These are phyloP conservation scores for Cervus canadensis DNA, from an alignment of 2,113 vertebrate genomes.

Conservation along the genomic window DNA sequence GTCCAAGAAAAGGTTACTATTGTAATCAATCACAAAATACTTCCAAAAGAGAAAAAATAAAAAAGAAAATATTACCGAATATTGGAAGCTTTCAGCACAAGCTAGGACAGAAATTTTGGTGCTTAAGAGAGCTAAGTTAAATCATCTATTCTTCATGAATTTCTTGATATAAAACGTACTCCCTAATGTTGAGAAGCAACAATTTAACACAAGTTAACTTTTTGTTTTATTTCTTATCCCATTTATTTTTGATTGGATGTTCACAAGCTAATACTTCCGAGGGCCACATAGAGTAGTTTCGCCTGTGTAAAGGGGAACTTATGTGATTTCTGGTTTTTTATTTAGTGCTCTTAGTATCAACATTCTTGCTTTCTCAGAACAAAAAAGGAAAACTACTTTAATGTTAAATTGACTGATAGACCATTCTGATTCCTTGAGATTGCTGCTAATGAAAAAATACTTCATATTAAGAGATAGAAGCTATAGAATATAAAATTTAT, in stretches of 20 bases:
- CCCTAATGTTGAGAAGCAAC: conserved; percentile 43
- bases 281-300: conserved; percentile 3
- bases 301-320: conserved; percentile 37
- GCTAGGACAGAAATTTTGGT: conserved; percentile 1
- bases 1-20: neutral
- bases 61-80: conserved; percentile 13
- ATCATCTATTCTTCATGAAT: conserved; percentile 45
- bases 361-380: conserved; percentile 10
- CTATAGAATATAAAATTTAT: conserved; percentile 29
- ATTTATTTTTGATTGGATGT: conserved; percentile 63
- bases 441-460: conserved; percentile 45
- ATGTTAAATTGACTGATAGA: conserved; percentile 40
- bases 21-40: conserved; percentile 29
- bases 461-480: conserved; percentile 43
- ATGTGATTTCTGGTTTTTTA: conserved; percentile 48
- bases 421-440: conserved; percentile 44
- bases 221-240: conserved; percentile 52
- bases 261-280: conserved; percentile 52
- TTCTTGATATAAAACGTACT: conserved; percentile 34
- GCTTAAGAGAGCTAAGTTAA: neutral
- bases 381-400: conserved; percentile 45
- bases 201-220: conserved; percentile 33
- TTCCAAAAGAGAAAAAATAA: neutral
- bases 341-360: neutral
- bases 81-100: conserved; percentile 15